Evolutionary conservation across 2,113 vertebrate species (phyloP).

Genomic region (Butorides virescens): DNA sequence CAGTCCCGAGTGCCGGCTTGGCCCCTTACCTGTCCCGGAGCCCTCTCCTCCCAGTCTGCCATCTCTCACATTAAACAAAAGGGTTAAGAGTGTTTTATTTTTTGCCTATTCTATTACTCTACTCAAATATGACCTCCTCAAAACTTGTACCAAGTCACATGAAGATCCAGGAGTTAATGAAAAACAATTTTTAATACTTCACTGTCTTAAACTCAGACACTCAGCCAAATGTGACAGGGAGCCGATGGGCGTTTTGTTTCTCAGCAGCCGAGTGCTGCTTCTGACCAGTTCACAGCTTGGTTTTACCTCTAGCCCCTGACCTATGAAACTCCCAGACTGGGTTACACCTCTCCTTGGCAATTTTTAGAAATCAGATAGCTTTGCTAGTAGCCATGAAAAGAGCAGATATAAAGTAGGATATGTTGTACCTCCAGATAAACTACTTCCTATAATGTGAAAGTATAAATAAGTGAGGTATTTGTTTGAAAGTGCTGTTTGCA

Average conservation of each 20-base stretch:
- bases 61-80: not conserved
- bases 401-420: not conserved
- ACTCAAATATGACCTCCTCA: not conserved
- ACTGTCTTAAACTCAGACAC: not conserved
- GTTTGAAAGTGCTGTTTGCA: not conserved
- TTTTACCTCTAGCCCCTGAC: not conserved
- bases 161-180: not conserved
- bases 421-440: not conserved
- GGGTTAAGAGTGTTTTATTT: not conserved
- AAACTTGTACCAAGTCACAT: not conserved
- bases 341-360: not conserved
- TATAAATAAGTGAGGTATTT: not conserved
- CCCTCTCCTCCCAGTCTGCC: not conserved
- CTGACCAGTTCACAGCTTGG: not conserved
- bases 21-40: not conserved
- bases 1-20: fast-evolving
- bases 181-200: not conserved
- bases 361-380: not conserved
- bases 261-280: not conserved
- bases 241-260: not conserved
- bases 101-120: not conserved
- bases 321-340: not conserved
- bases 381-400: not conserved
- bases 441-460: not conserved
- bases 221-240: not conserved